phyloP scores from a whole-genome alignment of 92 coral and sea anemone genomes.

The Umimayanthus chanpuru region DNA sequence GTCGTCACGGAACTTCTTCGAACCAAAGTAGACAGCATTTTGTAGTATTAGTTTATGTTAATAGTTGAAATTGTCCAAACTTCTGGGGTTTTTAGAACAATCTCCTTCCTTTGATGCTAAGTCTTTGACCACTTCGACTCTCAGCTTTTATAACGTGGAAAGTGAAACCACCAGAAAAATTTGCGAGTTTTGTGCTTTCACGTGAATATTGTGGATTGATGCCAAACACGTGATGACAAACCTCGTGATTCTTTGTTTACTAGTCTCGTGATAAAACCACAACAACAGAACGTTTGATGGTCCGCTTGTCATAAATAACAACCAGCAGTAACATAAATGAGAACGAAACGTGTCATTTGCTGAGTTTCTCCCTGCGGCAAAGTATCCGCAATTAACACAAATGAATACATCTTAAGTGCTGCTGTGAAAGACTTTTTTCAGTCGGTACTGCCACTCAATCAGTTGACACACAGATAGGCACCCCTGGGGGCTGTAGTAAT shows the following conservation, averaged over 20 bases:
- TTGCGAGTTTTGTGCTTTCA: not conserved
- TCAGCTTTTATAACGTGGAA: not conserved
- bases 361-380: too few species aligned
- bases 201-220: not conserved
- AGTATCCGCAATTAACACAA: too few species aligned
- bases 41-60: constrained; percentile 2
- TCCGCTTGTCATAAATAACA: too few species aligned
- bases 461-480: too few species aligned
- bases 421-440: too few species aligned
- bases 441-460: too few species aligned
- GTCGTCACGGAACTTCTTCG: constrained; percentile 47
- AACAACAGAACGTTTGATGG: not conserved
- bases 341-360: not conserved
- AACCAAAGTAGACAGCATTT: constrained; percentile 63
- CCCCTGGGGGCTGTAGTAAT: too few species aligned
- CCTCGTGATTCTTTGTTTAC: constrained; percentile 1
- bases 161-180: not conserved
- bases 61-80: not conserved
- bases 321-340: not conserved
- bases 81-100: not conserved
- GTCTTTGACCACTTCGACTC: not conserved
- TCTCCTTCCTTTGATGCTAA: not conserved
- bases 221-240: constrained; percentile 21
- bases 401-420: too few species aligned
- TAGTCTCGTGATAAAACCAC: not conserved